phyloP scores from a whole-genome alignment of 2,888 invertebrate genomes.

The Yponomeuta sedellus region DNA sequence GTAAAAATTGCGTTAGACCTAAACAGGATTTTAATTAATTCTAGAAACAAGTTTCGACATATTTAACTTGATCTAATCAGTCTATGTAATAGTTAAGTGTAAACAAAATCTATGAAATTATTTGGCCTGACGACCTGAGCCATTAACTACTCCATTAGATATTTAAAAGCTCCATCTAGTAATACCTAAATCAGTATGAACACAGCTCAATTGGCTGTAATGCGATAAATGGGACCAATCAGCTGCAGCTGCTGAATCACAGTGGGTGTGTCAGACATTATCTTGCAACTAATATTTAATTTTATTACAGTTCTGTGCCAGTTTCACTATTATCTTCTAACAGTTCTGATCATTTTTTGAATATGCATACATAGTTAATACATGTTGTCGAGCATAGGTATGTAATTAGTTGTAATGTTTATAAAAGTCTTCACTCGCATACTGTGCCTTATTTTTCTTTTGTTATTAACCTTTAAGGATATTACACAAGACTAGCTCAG shows the following conservation, averaged over 20 bases:
- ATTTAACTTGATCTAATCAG: not conserved
- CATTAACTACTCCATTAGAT: slow-evolving; percentile 8
- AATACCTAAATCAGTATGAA: not conserved
- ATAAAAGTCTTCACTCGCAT: no score
- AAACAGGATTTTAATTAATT: not conserved
- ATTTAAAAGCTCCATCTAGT: not conserved
- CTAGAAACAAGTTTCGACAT: not conserved
- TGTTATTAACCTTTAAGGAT: not conserved
- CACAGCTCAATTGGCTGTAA: slow-evolving; percentile 46
- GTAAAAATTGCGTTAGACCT: not conserved
- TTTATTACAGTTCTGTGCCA: not conserved
- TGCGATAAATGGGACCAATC: slow-evolving; percentile 48
- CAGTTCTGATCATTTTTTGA: not conserved
- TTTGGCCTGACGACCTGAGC: not conserved
- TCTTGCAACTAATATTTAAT: not conserved
- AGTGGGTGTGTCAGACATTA: slow-evolving; percentile 22
- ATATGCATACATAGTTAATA: no score
- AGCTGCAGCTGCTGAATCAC: slow-evolving; percentile 56
- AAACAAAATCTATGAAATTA: slow-evolving; percentile 1
- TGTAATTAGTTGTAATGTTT: not conserved
- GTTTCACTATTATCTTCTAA: not conserved
- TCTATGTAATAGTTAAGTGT: not conserved
- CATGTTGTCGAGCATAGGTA: not conserved
- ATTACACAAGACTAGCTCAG: not conserved
- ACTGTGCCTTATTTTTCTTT: no score